Base-by-base conservation (phyloP, 1,140 invertebrate species). In the Drosophila ananassae region DNA sequence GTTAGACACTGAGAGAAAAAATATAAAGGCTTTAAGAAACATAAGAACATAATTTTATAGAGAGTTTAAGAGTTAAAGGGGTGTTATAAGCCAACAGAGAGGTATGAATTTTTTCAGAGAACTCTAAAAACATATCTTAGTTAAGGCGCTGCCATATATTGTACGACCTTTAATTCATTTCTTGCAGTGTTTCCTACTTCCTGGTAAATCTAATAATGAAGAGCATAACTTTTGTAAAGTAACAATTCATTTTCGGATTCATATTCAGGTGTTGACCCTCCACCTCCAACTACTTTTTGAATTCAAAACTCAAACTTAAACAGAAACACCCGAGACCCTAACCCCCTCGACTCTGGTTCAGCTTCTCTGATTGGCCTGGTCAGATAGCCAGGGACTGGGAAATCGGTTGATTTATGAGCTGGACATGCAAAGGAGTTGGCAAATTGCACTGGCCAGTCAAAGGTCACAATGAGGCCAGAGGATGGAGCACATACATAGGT, bases 181-280 rank as follows among this genome's bases (percentile, higher is more conserved):
- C 17, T 17, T 17, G 17, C 17, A 9, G 41, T 46, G 41, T 2
- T 8, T 46, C 0, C 8, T 6, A 21, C 4, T 46, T 46, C 17
- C 13, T 17, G 17, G 41, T 21, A 56, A 56, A 56, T 56, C 24
- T 3, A 39, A 55, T 25, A 55, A 17, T 17, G 13, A 22, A 41
- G 9, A 25, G 13, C 21, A 21, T 5, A 22, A 22, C 44, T 47
- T 47, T 47, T 9, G 41, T 8, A 47, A 22, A 22, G 44, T 22
- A 47, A 47, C 21, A 21, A 47, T 47, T 47, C 44, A 47, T 47
- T 47, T 47, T 22, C 21, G 44, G 44, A 47, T 47, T 47, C 44
- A 22, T 21, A 47, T 47, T 47, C 44, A 47, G 21, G 44, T 21
- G 44, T 22, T 47, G 44, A 5, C 39, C 13, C 5, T 13, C 39